Conservation (phyloP, 2,113 vertebrate genomes). For the Amphiprion ocellaris region DNA sequence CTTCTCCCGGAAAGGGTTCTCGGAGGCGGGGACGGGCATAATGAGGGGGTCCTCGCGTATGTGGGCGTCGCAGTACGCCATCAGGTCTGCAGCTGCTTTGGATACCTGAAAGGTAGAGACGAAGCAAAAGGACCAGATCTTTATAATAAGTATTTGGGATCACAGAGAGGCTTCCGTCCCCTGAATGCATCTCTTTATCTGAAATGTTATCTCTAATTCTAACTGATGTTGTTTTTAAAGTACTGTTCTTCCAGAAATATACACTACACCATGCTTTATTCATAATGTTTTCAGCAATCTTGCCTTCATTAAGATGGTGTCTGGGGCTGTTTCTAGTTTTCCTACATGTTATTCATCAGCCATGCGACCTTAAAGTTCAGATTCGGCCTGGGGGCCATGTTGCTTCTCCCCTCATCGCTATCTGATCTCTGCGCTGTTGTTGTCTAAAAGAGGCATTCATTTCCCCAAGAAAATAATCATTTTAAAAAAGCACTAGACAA, state of each 20-base stretch:
- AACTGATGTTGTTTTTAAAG: too few relatives aligned
- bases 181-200: too few relatives aligned
- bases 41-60: slow-evolving; percentile 97
- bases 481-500: background rate
- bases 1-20: slow-evolving; percentile 99
- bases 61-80: slow-evolving; percentile 97
- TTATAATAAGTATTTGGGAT: too few relatives aligned
- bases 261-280: too few relatives aligned
- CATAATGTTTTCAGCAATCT: background rate
- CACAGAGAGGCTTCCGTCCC: too few relatives aligned
- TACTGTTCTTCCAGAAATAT: too few relatives aligned
- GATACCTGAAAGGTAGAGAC: slow-evolving; percentile 86
- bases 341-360: background rate
- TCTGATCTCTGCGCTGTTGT: background rate
- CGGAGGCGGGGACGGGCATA: slow-evolving; percentile 95
- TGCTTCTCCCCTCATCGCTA: slow-evolving; percentile 12
- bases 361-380: slow-evolving; percentile 21
- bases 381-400: background rate
- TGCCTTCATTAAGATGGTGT: background rate
- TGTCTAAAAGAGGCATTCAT: background rate
- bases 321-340: background rate
- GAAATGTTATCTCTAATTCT: too few relatives aligned
- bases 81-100: slow-evolving; percentile 96
- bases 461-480: background rate
- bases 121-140: background rate